Evolutionary conservation across 2,113 vertebrate species (phyloP).

Genomic region (Colistium nudipinnis): DNA sequence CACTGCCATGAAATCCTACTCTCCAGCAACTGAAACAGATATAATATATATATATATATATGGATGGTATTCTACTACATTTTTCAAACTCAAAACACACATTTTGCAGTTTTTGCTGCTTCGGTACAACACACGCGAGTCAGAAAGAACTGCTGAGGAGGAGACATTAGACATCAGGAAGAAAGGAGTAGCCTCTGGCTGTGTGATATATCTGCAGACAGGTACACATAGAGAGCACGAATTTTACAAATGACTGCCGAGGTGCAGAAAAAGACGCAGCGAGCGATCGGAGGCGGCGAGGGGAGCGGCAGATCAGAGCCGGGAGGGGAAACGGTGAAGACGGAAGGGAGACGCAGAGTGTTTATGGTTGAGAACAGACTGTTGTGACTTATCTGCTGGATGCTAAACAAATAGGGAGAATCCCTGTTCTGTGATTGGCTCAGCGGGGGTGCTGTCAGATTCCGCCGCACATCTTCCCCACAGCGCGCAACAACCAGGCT

Average conservation of each 20-base stretch:
- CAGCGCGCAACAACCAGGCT: slow-evolving; percentile 53
- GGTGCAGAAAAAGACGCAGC: slow-evolving; percentile 63
- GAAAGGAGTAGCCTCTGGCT: slow-evolving; percentile 73
- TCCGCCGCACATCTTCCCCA: slow-evolving; percentile 61
- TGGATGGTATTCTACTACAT: slow-evolving; percentile 9
- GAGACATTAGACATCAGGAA: slow-evolving; percentile 62
- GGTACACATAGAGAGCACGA: slow-evolving; percentile 71
- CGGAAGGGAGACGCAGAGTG: slow-evolving; percentile 66
- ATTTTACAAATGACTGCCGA: slow-evolving; percentile 79
- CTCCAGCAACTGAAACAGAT: background rate
- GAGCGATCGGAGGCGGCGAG: slow-evolving; percentile 40
- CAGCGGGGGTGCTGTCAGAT: slow-evolving; percentile 77
- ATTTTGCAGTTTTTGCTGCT: slow-evolving; percentile 28
- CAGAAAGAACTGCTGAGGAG: slow-evolving; percentile 35
- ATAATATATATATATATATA: slow-evolving; percentile 11
- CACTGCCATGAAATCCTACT: background rate
- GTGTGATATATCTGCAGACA: slow-evolving; percentile 75
- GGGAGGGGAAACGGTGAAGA: slow-evolving; percentile 57
- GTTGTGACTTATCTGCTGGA: slow-evolving; percentile 78
- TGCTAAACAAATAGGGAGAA: slow-evolving; percentile 79
- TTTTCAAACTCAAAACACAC: slow-evolving; percentile 28
- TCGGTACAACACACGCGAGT: slow-evolving; percentile 28
- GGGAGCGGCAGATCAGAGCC: slow-evolving; percentile 67
- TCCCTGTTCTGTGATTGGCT: slow-evolving; percentile 75
- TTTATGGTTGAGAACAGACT: slow-evolving; percentile 71